Base-by-base conservation (phyloP, 64 coral and sea anemone species). In the Platygyra sinensis region DNA sequence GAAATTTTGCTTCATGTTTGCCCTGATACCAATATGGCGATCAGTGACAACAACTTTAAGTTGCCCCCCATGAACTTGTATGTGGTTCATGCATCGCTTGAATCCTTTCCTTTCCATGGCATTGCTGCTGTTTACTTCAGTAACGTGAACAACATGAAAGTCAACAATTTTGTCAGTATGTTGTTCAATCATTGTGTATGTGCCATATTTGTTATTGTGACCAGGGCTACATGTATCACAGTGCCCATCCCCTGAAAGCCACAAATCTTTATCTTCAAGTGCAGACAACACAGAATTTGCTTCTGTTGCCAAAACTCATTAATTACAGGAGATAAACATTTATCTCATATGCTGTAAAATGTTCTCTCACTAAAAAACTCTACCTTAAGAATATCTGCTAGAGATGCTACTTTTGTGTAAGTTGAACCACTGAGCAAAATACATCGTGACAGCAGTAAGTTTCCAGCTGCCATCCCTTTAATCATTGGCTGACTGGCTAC, bases 171-270 rank as follows among this genome's bases (percentile, higher is more conserved):
- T 90, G 39, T 75, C 93, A 52, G 73, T 60, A 20, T 83, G 24
- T 51, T 67, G 74, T 18, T 62, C 55, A 86, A 93, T 93, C 55
- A 93, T 76, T 73, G 92, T 93, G 39, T 76, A 83, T 31, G 78
- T 93, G n/a, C 88, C 67, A 85, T 94, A 94, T 39, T 94, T 94
- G 16, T 78, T 86, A 94, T 82, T 89, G 30, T 93, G 86, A 42
- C 92, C n/a, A 84, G 91, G 91, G 62, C 91, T 80, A 28, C n/a
- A n/a, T n/a, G n/a, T n/a, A n/a, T 93, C 75, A 80, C 72, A 82
- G 32, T 3, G 79, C 28, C 30, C 61, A 65, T 62, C 52, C 24
- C 16, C 79, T 61, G 79, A 76, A 76, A 76, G 74, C 33, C 29
- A 7, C 32, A 76, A 24, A 76, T 76, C 33, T 76, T 49, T 39